phyloP scores from a whole-genome alignment of 2,113 vertebrate genomes.

The Pygoscelis antarcticus region DNA sequence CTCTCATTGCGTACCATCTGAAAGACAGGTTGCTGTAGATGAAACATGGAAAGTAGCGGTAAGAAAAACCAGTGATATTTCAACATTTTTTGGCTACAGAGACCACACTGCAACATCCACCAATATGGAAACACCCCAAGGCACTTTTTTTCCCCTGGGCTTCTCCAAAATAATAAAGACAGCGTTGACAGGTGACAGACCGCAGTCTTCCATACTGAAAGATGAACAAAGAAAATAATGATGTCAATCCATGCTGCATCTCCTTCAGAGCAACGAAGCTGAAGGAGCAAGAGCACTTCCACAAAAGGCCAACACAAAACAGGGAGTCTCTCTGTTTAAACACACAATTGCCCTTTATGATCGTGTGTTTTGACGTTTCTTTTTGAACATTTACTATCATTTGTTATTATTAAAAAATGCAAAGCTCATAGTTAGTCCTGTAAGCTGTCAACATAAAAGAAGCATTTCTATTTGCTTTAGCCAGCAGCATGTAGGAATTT shows the following conservation, averaged over 20 bases:
- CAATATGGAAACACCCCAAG: neutral
- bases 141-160: neutral
- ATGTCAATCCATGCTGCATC: neutral
- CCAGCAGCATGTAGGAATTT: neutral
- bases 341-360: conserved; percentile 34
- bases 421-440: neutral
- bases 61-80: neutral
- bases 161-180: conserved; percentile 52
- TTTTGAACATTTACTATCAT: neutral
- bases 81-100: conserved; percentile 5
- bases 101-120: neutral
- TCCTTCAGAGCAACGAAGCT: neutral
- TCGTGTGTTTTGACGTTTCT: neutral
- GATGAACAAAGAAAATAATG: neutral
- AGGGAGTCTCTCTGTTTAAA: neutral
- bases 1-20: neutral
- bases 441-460: neutral
- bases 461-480: neutral
- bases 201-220: neutral
- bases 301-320: neutral
- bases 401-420: conserved; percentile 6
- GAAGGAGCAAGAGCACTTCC: neutral
- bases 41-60: neutral
- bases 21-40: neutral
- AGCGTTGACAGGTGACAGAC: conserved; percentile 50